Conservation (phyloP, 92 coral and sea anemone species). For the Isaurus tuberculatus region DNA sequence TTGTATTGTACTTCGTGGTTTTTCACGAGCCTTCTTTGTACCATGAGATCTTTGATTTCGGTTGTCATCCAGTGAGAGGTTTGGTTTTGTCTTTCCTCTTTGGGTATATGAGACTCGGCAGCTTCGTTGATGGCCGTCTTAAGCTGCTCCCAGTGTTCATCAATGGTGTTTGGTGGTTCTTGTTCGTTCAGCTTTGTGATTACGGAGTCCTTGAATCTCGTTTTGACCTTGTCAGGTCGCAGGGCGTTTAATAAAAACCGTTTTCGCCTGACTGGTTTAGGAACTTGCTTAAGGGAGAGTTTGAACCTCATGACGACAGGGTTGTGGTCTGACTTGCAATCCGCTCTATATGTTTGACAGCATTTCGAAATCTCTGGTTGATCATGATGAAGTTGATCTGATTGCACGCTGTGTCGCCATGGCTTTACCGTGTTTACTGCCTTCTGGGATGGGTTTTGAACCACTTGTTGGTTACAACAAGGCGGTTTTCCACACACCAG, state of each 20-base stretch:
- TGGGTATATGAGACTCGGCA: constrained; percentile 7
- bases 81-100: neutral
- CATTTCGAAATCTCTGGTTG: constrained; percentile 4
- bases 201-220: neutral
- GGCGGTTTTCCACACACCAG: neutral
- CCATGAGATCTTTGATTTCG: neutral
- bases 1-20: neutral
- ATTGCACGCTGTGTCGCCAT: neutral
- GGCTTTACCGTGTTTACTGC: neutral
- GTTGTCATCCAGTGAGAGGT: constrained; percentile 1
- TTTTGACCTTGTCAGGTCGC: constrained; percentile 3
- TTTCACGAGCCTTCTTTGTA: neutral
- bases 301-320: constrained; percentile 1
- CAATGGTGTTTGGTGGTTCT: constrained; percentile 2
- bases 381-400: constrained; percentile 8
- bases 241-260: constrained; percentile 5
- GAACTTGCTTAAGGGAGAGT: constrained; percentile 8
- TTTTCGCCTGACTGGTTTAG: constrained; percentile 9
- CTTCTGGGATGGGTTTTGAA: constrained; percentile 1
- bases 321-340: neutral
- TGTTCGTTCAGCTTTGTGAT: neutral
- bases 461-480: constrained; percentile 2
- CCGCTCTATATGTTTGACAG: neutral
- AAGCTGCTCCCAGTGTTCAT: neutral
- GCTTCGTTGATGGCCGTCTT: constrained; percentile 4